phyloP scores from a whole-genome alignment of 1,140 invertebrate species.

The Drosophila neocordata region DNA sequence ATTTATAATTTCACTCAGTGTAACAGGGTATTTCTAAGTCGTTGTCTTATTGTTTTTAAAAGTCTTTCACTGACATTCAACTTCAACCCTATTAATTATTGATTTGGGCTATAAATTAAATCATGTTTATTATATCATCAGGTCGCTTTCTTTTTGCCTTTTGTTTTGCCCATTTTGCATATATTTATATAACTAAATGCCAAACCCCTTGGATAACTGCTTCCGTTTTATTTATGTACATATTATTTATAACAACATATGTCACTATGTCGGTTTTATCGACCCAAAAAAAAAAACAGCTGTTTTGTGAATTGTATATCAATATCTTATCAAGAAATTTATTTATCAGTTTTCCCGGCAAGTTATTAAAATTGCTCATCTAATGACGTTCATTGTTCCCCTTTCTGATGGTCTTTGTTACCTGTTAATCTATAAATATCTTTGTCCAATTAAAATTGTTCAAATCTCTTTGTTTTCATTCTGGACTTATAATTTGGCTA shows the following conservation, averaged over 20 bases:
- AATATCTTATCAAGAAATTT: slow-evolving; percentile 25
- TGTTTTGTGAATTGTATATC: slow-evolving; percentile 41
- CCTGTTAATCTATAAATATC: slow-evolving; percentile 3
- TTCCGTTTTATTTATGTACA: no score
- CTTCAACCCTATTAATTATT: slow-evolving; percentile 55
- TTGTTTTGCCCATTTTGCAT: slow-evolving; percentile 44
- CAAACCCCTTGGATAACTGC: background rate
- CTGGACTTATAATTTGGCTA: background rate
- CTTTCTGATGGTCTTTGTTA: background rate
- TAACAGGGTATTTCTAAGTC: slow-evolving; percentile 1
- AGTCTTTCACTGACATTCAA: slow-evolving; percentile 38
- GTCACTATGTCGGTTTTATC: slow-evolving; percentile 21
- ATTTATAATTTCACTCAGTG: background rate
- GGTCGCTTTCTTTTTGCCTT: slow-evolving; percentile 60
- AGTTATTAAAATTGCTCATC: slow-evolving; percentile 30
- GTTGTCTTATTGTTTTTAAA: background rate
- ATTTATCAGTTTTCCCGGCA: background rate
- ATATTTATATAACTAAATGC: slow-evolving; percentile 60
- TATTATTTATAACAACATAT: background rate
- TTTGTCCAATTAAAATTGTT: background rate
- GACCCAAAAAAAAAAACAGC: slow-evolving; percentile 47
- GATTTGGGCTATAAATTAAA: slow-evolving; percentile 57
- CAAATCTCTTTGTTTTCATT: background rate
- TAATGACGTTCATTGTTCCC: slow-evolving; percentile 30
- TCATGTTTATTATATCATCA: slow-evolving; percentile 68